Evolutionary conservation across 2,113 vertebrate species (phyloP), one percentile per base, ranked within the genome.

Genomic region (Acinonyx jubatus): DNA sequence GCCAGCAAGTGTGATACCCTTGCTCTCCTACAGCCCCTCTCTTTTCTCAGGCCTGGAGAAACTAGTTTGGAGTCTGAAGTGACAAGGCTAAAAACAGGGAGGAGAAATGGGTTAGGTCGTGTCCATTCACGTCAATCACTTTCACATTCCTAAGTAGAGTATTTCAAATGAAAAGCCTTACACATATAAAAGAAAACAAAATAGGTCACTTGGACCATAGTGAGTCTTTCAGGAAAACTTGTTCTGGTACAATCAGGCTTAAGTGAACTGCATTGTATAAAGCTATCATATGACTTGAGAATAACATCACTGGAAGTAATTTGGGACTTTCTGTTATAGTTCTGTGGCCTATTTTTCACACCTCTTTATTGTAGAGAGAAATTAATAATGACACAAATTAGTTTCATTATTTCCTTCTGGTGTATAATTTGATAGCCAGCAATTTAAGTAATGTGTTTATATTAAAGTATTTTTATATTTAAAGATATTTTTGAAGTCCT

Each of bases 131-230:
- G 94, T 97, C 92, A 96, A 76, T 98, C 92, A 97, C 61, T 41
- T 79, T 92, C 90, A 92, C 91, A 96, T 94, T 90, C 36, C 69
- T 50, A 92, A 94, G 79, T 94, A 36, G 10, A 96, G 45, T 68
- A 65, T 95, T 97, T 96, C 96, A 89, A 83, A 87, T 23, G 68
- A 96, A 89, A 94, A 96, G 74, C 69, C 63, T 87, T 55, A 69
- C 31, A 95, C 73, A 96, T 50, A 90, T 50, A 83, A 92, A 86
- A 29, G 73, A 91, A 97, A 98, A 92, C 94, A 97, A 97, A 98
- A 89, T 68, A 97, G 95, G 92, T 96, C 96, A 96, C 92, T 80
- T 69, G 83, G 80, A 80, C 90, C 45, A 69, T 10, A 71, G 23
- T 76, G 80, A 80, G 79, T 96, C 82, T 96, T 89, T 97, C 92